phyloP scores from a whole-genome alignment of 2,797 vertebrate genomes.

The Tolypeutes matacus region DNA sequence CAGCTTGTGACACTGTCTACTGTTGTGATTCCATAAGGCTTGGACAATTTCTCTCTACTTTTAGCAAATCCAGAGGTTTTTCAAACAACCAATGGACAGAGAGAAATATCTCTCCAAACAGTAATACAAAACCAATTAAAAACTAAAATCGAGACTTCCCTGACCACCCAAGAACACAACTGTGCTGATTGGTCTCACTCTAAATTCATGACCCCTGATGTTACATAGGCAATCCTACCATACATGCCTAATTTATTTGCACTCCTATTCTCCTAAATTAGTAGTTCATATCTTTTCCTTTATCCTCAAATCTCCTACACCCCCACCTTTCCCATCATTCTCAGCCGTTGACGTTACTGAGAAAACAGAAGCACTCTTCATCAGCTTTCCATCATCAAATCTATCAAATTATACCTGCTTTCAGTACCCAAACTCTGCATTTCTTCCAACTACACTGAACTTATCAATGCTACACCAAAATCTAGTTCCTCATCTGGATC shows the following conservation, averaged over 20 bases:
- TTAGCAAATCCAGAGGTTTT: conserved; percentile 56
- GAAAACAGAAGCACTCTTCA: background rate
- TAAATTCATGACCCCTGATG: background rate
- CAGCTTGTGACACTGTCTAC: conserved; percentile 37
- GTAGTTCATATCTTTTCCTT: background rate
- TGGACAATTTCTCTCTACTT: conserved; percentile 40
- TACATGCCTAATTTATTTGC: background rate
- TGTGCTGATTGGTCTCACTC: background rate
- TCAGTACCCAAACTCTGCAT: background rate
- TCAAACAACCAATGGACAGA: conserved; percentile 62
- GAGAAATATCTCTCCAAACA: conserved; percentile 28
- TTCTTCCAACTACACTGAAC: background rate
- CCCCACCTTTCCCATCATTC: background rate
- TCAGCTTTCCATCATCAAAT: background rate
- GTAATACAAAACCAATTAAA: conserved; percentile 4
- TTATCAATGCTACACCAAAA: background rate
- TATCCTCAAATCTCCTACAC: background rate
- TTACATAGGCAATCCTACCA: background rate
- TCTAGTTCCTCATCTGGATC: background rate
- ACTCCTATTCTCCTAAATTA: background rate
- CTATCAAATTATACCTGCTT: background rate
- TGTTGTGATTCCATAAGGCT: conserved; percentile 53
- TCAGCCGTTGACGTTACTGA: background rate
- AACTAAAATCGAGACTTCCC: background rate
- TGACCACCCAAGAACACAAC: conserved; percentile 34